These are phyloP conservation scores for Eupeodes latifasciatus DNA, from an alignment of 2,888 invertebrate species.

Conservation along the genomic window DNA sequence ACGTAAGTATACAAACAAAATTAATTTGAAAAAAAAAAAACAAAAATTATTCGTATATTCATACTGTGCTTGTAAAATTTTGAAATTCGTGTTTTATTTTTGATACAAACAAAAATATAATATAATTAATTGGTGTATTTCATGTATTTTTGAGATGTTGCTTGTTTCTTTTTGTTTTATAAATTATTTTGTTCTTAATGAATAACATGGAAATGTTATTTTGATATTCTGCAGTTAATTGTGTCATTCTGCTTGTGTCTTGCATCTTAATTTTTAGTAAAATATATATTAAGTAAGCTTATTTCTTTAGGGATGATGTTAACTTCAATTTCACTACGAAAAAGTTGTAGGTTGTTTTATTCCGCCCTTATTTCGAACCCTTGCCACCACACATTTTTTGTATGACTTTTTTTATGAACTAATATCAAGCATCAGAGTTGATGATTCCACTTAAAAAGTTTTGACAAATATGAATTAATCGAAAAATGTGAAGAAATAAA, in stretches of 20 bases:
- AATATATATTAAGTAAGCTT: constrained; percentile 11
- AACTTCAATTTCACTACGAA: constrained; percentile 16
- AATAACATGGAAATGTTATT: constrained; percentile 1
- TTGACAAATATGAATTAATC: no score
- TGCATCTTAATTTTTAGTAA: constrained; percentile 22
- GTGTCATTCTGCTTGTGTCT: constrained; percentile 58
- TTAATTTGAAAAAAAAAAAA: constrained; percentile 50
- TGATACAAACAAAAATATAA: no score
- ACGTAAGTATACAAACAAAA: constrained; percentile 69
- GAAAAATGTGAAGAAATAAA: no score
- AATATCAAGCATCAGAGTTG: no score
- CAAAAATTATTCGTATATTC: constrained; percentile 58
- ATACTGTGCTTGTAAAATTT: constrained; percentile 54
- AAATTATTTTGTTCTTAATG: constrained; percentile 5
- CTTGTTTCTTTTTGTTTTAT: constrained; percentile 32
- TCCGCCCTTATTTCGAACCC: no score
- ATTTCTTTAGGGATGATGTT: constrained; percentile 9
- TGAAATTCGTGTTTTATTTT: constrained; percentile 41
- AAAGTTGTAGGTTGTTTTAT: neutral
- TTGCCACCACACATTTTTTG: no score
- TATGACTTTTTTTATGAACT: no score
- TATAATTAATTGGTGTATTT: constrained; percentile 50
- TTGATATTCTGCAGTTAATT: constrained; percentile 42
- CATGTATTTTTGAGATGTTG: constrained; percentile 60
- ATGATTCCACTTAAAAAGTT: no score